Evolutionary conservation across 2,113 vertebrate genomes (phyloP).

Genomic region (Hydrolagus affinis): DNA sequence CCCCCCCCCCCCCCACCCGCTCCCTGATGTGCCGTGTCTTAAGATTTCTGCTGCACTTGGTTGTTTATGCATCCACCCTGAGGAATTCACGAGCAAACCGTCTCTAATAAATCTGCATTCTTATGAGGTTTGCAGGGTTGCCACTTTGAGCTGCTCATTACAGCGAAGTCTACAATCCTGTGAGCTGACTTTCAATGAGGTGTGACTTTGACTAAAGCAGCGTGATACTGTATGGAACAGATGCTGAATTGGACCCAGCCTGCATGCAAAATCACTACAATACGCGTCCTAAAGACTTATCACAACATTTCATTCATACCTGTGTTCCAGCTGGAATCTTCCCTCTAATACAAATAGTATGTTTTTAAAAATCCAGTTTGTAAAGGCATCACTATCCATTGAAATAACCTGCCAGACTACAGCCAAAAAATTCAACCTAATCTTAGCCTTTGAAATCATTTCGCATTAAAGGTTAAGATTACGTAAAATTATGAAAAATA

Average conservation of each 20-base stretch:
- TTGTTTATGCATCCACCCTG: background rate
- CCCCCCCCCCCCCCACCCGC: too few relatives aligned
- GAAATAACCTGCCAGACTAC: too few relatives aligned
- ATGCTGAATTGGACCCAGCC: background rate
- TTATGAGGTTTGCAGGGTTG: background rate
- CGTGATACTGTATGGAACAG: background rate
- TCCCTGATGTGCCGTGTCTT: background rate
- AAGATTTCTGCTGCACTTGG: background rate
- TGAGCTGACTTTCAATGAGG: conserved; percentile 23
- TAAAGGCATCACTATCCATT: background rate
- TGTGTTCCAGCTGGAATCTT: background rate
- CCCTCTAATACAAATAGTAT: background rate
- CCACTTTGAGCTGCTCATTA: background rate
- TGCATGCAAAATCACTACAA: background rate
- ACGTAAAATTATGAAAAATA: too few relatives aligned
- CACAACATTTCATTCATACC: background rate
- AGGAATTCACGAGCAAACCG: background rate
- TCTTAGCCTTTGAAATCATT: too few relatives aligned
- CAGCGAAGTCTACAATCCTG: background rate
- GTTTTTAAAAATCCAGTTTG: background rate
- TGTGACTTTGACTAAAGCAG: background rate
- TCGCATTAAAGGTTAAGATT: too few relatives aligned
- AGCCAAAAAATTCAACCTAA: too few relatives aligned
- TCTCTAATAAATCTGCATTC: background rate
- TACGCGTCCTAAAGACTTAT: background rate